Evolutionary conservation across 2,113 vertebrate species (phyloP).

Genomic region (Amblyornis subalaris): DNA sequence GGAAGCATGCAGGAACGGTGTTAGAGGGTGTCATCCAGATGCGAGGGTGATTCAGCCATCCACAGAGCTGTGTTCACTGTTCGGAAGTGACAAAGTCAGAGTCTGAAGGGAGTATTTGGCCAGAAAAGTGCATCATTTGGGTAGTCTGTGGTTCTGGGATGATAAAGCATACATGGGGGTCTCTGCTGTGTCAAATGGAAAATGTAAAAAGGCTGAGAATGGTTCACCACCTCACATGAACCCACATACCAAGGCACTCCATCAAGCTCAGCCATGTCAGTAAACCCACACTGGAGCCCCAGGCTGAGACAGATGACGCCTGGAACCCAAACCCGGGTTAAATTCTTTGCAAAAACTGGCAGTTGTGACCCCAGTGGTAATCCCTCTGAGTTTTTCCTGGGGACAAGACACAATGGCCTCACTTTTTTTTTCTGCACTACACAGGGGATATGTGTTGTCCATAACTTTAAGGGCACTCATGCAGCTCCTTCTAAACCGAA

Average conservation of each 20-base stretch:
- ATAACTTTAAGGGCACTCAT: constrained; percentile 93
- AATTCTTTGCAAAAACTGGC: background rate
- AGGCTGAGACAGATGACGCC: background rate
- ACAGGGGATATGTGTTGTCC: constrained; percentile 94
- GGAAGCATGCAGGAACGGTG: background rate
- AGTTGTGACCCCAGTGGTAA: background rate
- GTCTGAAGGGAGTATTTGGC: background rate
- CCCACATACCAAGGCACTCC: background rate
- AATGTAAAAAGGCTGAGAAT: background rate
- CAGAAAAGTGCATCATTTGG: background rate
- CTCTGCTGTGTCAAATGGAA: background rate
- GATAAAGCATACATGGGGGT: background rate
- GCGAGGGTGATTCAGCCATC: background rate
- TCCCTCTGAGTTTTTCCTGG: background rate
- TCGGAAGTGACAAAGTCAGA: background rate
- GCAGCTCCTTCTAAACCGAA: constrained; percentile 84
- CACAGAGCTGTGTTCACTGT: background rate
- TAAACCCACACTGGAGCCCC: background rate
- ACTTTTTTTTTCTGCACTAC: background rate
- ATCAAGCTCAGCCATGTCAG: fast-evolving
- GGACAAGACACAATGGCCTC: background rate
- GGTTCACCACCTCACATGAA: background rate
- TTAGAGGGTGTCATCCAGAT: background rate
- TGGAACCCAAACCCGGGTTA: background rate
- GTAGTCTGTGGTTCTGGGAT: background rate